These are phyloP conservation scores for Brachyistius frenatus DNA, from an alignment of 2,113 vertebrate genomes.

Conservation along the genomic window DNA sequence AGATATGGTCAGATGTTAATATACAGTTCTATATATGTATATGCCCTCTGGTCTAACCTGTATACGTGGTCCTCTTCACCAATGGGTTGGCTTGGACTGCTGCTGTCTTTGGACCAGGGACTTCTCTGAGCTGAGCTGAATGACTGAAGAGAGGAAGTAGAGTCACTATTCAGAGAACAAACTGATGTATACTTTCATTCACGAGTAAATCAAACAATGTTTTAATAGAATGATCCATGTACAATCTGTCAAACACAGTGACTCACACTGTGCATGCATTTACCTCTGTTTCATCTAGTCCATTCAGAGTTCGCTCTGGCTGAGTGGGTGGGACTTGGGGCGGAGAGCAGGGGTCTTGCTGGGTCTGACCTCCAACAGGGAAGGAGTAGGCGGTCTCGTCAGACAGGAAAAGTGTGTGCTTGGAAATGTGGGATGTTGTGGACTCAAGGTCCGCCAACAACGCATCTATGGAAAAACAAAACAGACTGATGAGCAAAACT, in stretches of 20 bases:
- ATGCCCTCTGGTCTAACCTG: conserved; percentile 80
- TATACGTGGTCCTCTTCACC: conserved; percentile 95
- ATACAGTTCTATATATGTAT: too few relatives aligned
- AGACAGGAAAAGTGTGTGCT: conserved; percentile 90
- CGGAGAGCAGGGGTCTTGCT: conserved; percentile 87
- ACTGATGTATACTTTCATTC: neutral
- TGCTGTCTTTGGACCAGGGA: conserved; percentile 81
- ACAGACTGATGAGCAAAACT: neutral
- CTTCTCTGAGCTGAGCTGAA: conserved; percentile 81
- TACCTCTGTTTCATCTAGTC: conserved; percentile 91
- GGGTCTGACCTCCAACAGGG: conserved; percentile 87
- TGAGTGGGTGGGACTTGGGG: conserved; percentile 86
- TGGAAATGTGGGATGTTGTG: conserved; percentile 96
- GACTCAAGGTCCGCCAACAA: conserved; percentile 97
- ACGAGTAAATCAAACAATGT: neutral
- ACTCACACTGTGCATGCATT: neutral
- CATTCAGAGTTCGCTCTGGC: conserved; percentile 89
- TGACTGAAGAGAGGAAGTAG: conserved; percentile 67
- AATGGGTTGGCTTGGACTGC: conserved; percentile 77
- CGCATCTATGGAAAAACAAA: conserved; percentile 85
- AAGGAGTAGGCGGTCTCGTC: conserved; percentile 92
- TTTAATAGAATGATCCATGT: neutral
- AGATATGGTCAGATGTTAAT: too few relatives aligned
- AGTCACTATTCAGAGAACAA: neutral
- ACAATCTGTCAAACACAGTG: too few relatives aligned